phyloP scores from a whole-genome alignment of 2,113 vertebrate species.

The Xiphophorus couchianus region DNA sequence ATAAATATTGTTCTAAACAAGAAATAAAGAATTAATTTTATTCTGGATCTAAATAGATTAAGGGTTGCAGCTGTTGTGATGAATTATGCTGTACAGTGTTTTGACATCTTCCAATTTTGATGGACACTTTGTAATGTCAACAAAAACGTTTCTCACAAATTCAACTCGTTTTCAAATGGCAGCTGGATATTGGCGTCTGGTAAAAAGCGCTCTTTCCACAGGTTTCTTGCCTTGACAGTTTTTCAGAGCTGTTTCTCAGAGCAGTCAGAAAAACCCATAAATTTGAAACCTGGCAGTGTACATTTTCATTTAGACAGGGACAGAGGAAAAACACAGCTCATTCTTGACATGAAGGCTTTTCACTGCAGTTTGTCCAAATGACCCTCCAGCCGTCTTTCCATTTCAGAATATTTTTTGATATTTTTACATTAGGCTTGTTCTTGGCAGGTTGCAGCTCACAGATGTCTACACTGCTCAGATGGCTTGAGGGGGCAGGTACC shows the following conservation, averaged over 20 bases:
- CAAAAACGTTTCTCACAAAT: constrained; percentile 22
- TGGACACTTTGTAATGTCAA: constrained; percentile 15
- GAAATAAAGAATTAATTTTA: no score
- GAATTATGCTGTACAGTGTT: neutral
- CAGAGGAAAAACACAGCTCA: constrained; percentile 50
- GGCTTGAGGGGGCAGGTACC: constrained; percentile 83
- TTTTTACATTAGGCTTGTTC: constrained; percentile 72
- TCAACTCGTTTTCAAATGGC: constrained; percentile 3
- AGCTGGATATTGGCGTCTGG: constrained; percentile 12
- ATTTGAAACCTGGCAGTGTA: constrained; percentile 36
- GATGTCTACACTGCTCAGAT: constrained; percentile 81
- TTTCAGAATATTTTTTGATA: constrained; percentile 68
- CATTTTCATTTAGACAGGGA: constrained; percentile 53
- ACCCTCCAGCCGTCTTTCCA: constrained; percentile 61
- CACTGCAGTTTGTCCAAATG: constrained; percentile 44
- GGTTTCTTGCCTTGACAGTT: constrained; percentile 39
- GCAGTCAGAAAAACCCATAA: constrained; percentile 44
- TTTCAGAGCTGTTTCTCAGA: constrained; percentile 27
- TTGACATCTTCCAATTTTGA: constrained; percentile 6
- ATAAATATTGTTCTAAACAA: no score
- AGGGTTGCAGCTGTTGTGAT: no score
- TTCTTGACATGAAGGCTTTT: constrained; percentile 55
- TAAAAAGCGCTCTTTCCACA: constrained; percentile 39
- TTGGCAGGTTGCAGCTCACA: constrained; percentile 77
- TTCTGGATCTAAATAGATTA: no score